Conservation (phyloP, 2,113 vertebrate species). For the Pandion haliaetus region DNA sequence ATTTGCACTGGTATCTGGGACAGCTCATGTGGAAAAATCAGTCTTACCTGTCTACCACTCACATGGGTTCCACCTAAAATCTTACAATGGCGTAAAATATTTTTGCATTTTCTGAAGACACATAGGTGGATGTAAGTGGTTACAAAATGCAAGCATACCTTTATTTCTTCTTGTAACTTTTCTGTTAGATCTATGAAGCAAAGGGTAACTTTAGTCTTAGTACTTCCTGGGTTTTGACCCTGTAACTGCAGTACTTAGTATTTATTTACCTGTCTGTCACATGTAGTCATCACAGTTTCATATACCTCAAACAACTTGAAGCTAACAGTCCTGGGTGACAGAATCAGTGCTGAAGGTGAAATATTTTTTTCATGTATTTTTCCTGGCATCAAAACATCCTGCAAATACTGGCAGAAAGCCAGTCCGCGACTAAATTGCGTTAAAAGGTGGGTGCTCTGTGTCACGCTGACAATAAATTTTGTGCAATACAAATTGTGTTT, state of each 20-base stretch:
- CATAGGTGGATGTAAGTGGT: neutral
- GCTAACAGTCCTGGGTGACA: neutral
- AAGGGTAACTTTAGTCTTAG: neutral
- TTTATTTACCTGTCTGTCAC: neutral
- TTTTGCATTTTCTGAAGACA: neutral
- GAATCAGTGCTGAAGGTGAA: neutral
- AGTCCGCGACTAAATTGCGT: neutral
- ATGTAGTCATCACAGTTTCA: neutral
- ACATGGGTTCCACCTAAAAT: neutral
- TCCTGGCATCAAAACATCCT: neutral
- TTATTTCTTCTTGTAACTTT: neutral
- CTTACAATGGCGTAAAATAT: neutral
- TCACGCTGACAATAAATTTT: neutral
- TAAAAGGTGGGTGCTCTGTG: neutral
- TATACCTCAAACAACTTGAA: neutral
- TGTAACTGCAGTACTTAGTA: neutral
- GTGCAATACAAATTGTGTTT: neutral
- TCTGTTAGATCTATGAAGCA: neutral
- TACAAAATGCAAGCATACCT: neutral
- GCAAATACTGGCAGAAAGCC: neutral
- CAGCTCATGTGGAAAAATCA: neutral
- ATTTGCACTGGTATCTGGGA: neutral
- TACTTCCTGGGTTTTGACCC: neutral
- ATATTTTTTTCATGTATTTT: neutral
- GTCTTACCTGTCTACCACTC: neutral